phyloP scores from a whole-genome alignment of 2,113 vertebrate genomes.

The Cnemophilus loriae region DNA sequence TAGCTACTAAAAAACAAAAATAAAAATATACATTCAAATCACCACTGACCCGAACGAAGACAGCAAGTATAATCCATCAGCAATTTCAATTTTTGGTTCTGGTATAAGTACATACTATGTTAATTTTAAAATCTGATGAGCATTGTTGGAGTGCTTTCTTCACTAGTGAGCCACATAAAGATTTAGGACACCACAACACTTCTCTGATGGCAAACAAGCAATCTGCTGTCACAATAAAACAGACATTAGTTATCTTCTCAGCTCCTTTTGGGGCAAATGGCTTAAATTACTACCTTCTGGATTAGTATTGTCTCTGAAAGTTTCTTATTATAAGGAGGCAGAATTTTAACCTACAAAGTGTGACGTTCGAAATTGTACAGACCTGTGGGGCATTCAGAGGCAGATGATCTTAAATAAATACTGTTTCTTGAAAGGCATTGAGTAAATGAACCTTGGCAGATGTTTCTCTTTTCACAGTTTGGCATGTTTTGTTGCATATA shows the following conservation, averaged over 20 bases:
- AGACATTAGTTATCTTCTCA: background rate
- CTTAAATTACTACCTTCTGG: background rate
- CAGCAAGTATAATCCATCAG: background rate
- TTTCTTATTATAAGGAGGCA: background rate
- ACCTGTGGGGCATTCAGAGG: background rate
- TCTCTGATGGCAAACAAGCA: background rate
- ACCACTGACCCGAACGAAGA: background rate
- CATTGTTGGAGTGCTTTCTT: background rate
- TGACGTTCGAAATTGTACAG: background rate
- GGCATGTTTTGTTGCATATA: background rate
- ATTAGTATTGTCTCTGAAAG: background rate
- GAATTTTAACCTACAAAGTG: background rate
- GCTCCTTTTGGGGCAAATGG: background rate
- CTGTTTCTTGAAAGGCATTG: background rate
- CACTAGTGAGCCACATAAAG: background rate
- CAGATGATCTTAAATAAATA: background rate
- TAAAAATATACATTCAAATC: background rate
- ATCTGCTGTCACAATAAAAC: background rate
- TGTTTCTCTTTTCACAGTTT: background rate
- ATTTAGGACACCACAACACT: background rate
- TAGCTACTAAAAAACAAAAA: slow-evolving; percentile 75
- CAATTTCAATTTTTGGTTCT: background rate
- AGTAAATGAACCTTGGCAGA: background rate
- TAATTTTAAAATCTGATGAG: background rate
- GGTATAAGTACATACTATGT: background rate